Conservation (phyloP, 2,797 vertebrate genomes). For the Cercopithecus petaurista region DNA sequence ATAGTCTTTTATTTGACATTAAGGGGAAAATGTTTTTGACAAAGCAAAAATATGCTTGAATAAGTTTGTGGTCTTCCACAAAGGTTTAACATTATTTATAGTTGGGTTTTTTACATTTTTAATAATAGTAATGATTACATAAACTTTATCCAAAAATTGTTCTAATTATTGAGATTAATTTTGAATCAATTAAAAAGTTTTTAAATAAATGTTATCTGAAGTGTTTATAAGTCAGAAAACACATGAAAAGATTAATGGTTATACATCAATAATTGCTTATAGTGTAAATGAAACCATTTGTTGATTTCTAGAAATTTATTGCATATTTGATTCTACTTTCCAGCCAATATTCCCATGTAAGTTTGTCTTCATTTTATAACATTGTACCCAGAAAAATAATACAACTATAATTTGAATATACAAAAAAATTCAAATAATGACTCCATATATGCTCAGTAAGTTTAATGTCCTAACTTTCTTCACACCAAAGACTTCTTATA, state of each 20-base stretch:
- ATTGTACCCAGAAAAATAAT: not conserved
- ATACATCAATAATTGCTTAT: slow-evolving; percentile 72
- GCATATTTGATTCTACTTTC: slow-evolving; percentile 72
- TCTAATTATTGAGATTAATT: slow-evolving; percentile 41
- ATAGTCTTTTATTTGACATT: not conserved
- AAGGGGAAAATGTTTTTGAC: not conserved
- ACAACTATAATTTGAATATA: not conserved
- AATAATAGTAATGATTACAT: slow-evolving; percentile 1
- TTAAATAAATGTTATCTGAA: slow-evolving; percentile 66
- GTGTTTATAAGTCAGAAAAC: slow-evolving; percentile 49
- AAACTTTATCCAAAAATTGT: slow-evolving; percentile 12
- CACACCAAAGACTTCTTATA: not conserved
- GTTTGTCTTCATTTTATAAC: slow-evolving; percentile 16
- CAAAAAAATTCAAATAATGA: not conserved
- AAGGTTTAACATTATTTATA: not conserved
- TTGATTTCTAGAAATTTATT: slow-evolving; percentile 73
- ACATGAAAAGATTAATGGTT: slow-evolving; percentile 76
- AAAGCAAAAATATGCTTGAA: not conserved
- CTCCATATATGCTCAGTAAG: not conserved
- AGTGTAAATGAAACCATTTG: slow-evolving; percentile 75
- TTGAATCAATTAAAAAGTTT: slow-evolving; percentile 62
- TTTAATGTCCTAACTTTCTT: not conserved
- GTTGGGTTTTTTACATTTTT: not conserved
- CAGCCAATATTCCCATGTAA: not conserved
- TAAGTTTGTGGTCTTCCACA: not conserved